Conservation (phyloP, 2,113 vertebrate genomes). For the Ailuropoda melanoleuca region DNA sequence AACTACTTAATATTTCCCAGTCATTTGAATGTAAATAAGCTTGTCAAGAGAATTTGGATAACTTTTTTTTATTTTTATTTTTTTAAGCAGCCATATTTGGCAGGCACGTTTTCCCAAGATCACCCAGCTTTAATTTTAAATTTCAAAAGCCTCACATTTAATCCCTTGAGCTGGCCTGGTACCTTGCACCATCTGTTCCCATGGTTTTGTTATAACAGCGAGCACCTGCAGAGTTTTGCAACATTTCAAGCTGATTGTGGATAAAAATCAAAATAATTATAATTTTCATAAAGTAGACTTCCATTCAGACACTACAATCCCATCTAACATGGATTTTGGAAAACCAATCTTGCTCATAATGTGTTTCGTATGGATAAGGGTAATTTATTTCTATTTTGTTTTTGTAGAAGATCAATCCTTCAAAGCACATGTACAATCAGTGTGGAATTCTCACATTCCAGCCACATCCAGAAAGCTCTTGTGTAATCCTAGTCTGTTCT, state of each 20-base stretch:
- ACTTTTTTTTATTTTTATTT: slow-evolving; percentile 77
- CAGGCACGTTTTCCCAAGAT: slow-evolving; percentile 85
- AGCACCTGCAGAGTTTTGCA: slow-evolving; percentile 90
- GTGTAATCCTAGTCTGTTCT: background rate
- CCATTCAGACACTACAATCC: slow-evolving; percentile 77
- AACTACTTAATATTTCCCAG: slow-evolving; percentile 83
- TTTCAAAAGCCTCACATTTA: slow-evolving; percentile 89
- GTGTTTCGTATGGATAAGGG: slow-evolving; percentile 40
- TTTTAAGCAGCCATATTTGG: slow-evolving; percentile 83
- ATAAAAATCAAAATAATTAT: slow-evolving; percentile 89
- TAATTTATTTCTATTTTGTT: slow-evolving; percentile 67
- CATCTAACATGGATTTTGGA: slow-evolving; percentile 72
- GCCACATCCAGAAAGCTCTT: slow-evolving; percentile 14
- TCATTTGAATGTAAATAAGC: slow-evolving; percentile 87
- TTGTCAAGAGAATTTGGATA: slow-evolving; percentile 83
- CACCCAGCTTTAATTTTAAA: slow-evolving; percentile 90
- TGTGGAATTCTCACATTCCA: slow-evolving; percentile 66
- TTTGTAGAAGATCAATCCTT: slow-evolving; percentile 52
- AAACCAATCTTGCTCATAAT: slow-evolving; percentile 49
- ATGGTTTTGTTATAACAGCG: slow-evolving; percentile 87
- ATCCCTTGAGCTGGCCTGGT: slow-evolving; percentile 89
- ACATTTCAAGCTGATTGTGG: slow-evolving; percentile 89
- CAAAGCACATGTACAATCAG: slow-evolving; percentile 54
- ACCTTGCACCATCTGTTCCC: slow-evolving; percentile 90
- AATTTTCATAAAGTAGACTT: slow-evolving; percentile 85